These are phyloP conservation scores for Thysanoteuthis rhombus DNA, from an alignment of 2,888 invertebrate genomes.

Conservation along the genomic window DNA sequence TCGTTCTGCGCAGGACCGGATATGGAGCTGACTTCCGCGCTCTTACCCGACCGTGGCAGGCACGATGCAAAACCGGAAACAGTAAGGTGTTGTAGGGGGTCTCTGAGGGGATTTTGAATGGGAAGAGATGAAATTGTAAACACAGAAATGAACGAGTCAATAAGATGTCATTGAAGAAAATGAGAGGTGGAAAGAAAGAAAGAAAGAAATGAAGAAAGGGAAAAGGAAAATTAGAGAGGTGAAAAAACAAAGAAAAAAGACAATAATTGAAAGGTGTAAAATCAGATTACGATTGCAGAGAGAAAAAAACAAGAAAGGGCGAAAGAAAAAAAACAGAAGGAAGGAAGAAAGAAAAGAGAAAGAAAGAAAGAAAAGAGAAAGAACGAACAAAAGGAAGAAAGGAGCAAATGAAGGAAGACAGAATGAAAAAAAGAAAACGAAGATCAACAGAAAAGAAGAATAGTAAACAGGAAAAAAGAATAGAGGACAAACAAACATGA, in stretches of 20 bases:
- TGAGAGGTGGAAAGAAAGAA: not conserved
- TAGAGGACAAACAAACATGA: no score
- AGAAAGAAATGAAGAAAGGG: not conserved
- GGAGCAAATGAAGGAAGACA: not conserved
- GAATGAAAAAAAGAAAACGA: not conserved
- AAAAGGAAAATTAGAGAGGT: not conserved
- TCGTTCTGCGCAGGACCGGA: not conserved
- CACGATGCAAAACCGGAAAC: not conserved
- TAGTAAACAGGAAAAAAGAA: no score
- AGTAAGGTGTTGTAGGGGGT: not conserved
- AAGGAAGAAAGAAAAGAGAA: not conserved
- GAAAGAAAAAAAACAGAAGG: no score
- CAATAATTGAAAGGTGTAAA: not conserved
- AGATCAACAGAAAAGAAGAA: not conserved
- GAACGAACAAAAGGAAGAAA: not conserved
- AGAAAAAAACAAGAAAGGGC: not conserved
- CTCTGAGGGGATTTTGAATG: not conserved
- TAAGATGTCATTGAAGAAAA: no score
- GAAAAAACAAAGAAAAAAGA: not conserved
- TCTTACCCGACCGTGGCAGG: not conserved
- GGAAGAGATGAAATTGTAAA: not conserved
- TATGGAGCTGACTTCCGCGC: not conserved
- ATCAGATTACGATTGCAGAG: not conserved
- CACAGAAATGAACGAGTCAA: not conserved
- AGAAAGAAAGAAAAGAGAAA: not conserved